These are phyloP conservation scores for Eriosoma lanigerum DNA, from an alignment of 1,140 invertebrate genomes.

Conservation along the genomic window DNA sequence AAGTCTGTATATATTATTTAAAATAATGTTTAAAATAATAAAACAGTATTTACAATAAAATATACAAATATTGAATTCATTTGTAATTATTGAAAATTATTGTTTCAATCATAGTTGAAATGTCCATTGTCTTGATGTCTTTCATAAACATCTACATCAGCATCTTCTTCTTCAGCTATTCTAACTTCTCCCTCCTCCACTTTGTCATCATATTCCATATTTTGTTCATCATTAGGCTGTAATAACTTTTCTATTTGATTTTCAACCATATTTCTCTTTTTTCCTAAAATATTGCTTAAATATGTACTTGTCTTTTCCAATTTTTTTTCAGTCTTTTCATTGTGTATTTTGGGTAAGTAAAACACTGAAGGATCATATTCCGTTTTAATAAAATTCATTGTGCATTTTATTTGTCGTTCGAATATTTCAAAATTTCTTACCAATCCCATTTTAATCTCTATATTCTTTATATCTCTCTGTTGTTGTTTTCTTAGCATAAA, in stretches of 20 bases:
- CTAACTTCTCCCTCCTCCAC: conserved; percentile 31
- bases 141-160: conserved; percentile 40
- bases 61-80: conserved; percentile 33
- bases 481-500: conserved; percentile 83
- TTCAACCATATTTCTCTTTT: conserved; percentile 46
- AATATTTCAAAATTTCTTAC: conserved; percentile 86
- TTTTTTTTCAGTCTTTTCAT: conserved; percentile 63
- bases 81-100: neutral
- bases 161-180: conserved; percentile 45
- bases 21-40: conserved; percentile 2
- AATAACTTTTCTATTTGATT: conserved; percentile 46
- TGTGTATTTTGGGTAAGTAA: conserved; percentile 78
- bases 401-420: conserved; percentile 75
- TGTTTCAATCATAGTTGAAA: conserved; percentile 44
- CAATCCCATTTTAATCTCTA: conserved; percentile 89
- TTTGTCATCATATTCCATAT: conserved; percentile 43
- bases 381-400: conserved; percentile 84
- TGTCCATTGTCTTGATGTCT: conserved; percentile 19
- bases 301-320: conserved; percentile 55
- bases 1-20: conserved; percentile 39
- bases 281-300: conserved; percentile 41
- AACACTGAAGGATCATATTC: conserved; percentile 83
- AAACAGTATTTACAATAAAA: conserved; percentile 33
- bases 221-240: conserved; percentile 25
- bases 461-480: conserved; percentile 80